phyloP scores from a whole-genome alignment of 2,888 invertebrate genomes.

The Tetropium fuscum region DNA sequence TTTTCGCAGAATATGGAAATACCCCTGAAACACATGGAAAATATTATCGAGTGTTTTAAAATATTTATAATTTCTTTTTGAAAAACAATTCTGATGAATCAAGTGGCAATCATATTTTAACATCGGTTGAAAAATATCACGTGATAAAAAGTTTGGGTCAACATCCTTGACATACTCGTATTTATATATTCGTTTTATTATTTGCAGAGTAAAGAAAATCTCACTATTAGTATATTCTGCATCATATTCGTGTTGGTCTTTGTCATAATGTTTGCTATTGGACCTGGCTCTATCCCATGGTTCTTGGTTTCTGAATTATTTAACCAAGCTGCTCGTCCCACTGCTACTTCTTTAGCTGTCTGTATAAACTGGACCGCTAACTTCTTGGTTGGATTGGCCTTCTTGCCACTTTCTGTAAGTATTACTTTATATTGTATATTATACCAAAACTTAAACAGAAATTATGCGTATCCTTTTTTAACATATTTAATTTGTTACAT shows the following conservation, averaged over 20 bases:
- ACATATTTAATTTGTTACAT: too few species aligned
- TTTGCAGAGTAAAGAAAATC: constrained; percentile 60
- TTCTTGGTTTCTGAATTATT: constrained; percentile 92
- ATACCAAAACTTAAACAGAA: too few species aligned
- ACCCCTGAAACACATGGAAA: too few species aligned
- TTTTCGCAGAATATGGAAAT: too few species aligned
- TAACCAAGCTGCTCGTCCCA: constrained; percentile 84
- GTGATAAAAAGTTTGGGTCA: too few species aligned
- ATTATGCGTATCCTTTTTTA: too few species aligned
- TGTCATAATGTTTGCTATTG: constrained; percentile 91
- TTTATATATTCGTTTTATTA: constrained; percentile 27
- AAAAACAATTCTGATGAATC: too few species aligned
- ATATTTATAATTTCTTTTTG: too few species aligned
- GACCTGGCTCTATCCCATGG: constrained; percentile 95
- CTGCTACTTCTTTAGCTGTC: constrained; percentile 88
- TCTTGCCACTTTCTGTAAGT: constrained; percentile 77
- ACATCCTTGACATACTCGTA: too few species aligned
- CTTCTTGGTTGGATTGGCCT: constrained; percentile 83
- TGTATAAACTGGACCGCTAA: constrained; percentile 90
- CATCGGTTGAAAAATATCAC: too few species aligned
- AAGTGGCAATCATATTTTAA: too few species aligned
- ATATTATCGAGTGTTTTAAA: too few species aligned
- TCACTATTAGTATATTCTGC: constrained; percentile 77
- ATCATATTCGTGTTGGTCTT: constrained; percentile 83
- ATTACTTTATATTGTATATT: not conserved